Conservation (phyloP, 2,797 vertebrate genomes). For the Telmatherina bonti region DNA sequence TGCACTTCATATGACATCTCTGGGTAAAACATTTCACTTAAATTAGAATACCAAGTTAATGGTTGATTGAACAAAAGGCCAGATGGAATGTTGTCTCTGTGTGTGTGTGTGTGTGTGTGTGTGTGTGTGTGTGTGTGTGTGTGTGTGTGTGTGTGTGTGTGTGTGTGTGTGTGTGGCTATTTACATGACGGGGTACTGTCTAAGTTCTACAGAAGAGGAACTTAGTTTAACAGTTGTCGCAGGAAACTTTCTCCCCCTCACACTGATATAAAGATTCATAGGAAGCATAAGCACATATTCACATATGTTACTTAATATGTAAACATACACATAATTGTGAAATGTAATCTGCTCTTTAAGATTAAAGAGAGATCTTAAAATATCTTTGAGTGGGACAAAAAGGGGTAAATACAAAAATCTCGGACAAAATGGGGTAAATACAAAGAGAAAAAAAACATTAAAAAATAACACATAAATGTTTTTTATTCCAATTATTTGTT, state of each 20-base stretch:
- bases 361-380: no score
- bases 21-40: constrained; percentile 52
- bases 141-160: background rate
- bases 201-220: constrained; percentile 77
- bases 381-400: no score
- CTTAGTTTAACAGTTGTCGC: constrained; percentile 76
- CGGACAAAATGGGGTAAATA: no score
- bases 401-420: no score
- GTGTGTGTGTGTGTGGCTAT: constrained; percentile 48
- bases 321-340: no score
- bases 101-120: constrained; percentile 2
- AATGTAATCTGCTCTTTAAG: no score
- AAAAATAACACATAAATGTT: no score
- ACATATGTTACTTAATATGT: no score
- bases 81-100: constrained; percentile 39
- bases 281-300: background rate
- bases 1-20: constrained; percentile 48
- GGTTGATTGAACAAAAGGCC: constrained; percentile 62
- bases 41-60: constrained; percentile 56
- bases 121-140: constrained; percentile 36
- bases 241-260: constrained; percentile 80
- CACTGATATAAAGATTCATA: background rate
- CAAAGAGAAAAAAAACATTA: no score
- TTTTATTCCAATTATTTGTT: no score
- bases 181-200: constrained; percentile 53